Evolutionary conservation across 2,888 invertebrate genomes (phyloP), one percentile per base, ranked within the genome.

Genomic region (Yponomeuta malinellus): DNA sequence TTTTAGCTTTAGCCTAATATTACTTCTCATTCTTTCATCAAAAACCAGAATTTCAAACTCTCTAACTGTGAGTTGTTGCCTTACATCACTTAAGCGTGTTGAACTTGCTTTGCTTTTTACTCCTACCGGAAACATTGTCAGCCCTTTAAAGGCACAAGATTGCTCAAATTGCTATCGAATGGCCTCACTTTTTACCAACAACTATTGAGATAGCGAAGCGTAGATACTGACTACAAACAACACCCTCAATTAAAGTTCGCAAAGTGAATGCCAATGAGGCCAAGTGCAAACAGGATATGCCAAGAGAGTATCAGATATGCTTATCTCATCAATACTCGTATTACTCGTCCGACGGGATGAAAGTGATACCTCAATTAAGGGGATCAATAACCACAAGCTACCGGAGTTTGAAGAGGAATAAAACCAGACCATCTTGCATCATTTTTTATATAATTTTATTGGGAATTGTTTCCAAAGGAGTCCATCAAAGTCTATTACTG

Each of bases 291-390:
- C 52, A 59, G 52, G 52, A 59, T 59, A 15, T 59, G 52, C 52
- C 52, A 59, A 59, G 15, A 59, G 52, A 5, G 52, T 12, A 59
- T 15, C 52, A 1, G 15, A 59, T 59, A 59, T 59, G 52, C 52
- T 59, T 59, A 59, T 12, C 52, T 15, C 52, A 15, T 59, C 52
- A 59, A 15, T 59, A 59, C 52, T 59, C 52, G 52, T 15, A 59
- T 59, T 59, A 6, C 52, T 15, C 12, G 52, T 15, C 12, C 4
- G 52, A 59, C 52, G 52, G 52, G 52, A 15, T 15, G 52, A 59
- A 59, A 59, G 52, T 59, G 52, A 59, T 59, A 59, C 52, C 52
- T 59, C 52, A 59, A 59, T 59, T 59, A 59, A 59, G 15, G 52
- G 15, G 52, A 59, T 59, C 52, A 59, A 59, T 59, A 59, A 59